Conservation (phyloP, 2,113 vertebrate species). For the Cephalopterus ornatus region DNA sequence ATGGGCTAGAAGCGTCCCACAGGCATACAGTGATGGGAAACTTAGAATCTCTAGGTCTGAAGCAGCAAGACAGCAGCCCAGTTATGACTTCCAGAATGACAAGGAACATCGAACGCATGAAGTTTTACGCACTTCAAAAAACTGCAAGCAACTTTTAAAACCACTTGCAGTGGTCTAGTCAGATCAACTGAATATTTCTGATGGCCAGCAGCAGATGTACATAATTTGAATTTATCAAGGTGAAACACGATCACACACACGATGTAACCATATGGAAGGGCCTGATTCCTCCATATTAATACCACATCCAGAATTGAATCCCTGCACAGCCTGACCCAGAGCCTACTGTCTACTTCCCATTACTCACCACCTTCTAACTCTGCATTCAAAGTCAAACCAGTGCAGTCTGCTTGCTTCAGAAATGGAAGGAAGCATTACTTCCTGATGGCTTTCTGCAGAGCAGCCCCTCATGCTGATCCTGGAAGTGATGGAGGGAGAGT, state of each 20-base stretch:
- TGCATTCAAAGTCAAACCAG: not conserved
- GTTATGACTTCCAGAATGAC: not conserved
- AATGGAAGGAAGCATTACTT: not conserved
- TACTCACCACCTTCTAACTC: not conserved
- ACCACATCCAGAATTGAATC: not conserved
- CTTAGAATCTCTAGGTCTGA: not conserved
- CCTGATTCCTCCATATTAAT: not conserved
- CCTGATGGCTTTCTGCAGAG: not conserved
- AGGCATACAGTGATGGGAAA: not conserved
- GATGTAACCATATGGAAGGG: not conserved
- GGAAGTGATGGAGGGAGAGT: not conserved
- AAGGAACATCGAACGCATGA: not conserved
- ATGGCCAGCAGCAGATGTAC: not conserved
- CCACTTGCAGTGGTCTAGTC: not conserved
- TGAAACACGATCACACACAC: fast-evolving
- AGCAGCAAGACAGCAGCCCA: not conserved
- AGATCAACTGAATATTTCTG: not conserved
- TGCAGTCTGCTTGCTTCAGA: not conserved
- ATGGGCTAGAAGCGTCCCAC: not conserved
- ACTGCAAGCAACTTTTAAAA: not conserved
- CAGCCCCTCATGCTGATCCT: not conserved
- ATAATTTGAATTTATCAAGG: not conserved
- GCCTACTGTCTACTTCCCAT: not conserved
- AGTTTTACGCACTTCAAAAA: not conserved
- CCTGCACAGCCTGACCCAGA: not conserved